Evolutionary conservation across 2,797 vertebrate species (phyloP), one percentile per base, ranked within the genome.

Genomic region (Yasuhikotakia modesta): DNA sequence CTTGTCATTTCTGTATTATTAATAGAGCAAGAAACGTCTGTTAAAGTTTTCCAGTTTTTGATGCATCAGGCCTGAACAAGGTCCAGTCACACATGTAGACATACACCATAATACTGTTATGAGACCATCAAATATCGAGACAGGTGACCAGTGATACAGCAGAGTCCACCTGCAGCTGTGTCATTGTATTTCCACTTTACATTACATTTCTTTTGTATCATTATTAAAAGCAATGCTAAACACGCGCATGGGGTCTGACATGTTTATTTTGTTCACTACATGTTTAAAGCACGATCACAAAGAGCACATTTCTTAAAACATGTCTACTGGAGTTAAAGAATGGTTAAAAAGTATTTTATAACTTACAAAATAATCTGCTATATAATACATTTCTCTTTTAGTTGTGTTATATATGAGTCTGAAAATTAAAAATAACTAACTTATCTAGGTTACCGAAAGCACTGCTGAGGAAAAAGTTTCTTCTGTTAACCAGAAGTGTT

Each of bases 21-120:
- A 83, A 76, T 77, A 81, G 53, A 55, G 43, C 16, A 11, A 79
- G 78, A 55, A 67, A 32, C 21, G 78, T 65, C n/a, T 65, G 2
- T 75, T 65, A 16, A 65, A 55, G 22, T 35, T 3, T 61, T 72
- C 5, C 46, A 60, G 67, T 67, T 53, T 17, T 81, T 75, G 53
- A 35, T 64, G 4, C 70, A 19, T 75, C 19, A 69, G 50, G 35
- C 22, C 17, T 55, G 45, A 78, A 58, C 30, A 63, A 66, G 48
- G 46, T 58, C 69, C 35, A 71, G 50, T 52, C 68, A 53, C 10
- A 19, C 2, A 27, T 68, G 70, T 65, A 45, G 16, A 53, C 45
- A 67, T 71, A 43, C 48, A 52, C 58, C 58, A 45, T 46, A 53
- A 22, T 48, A 5, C 50, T 58, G 24, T 63, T 69, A 61, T 77